Conservation (phyloP, 1,140 invertebrate genomes). For the Papilio xuthus region DNA sequence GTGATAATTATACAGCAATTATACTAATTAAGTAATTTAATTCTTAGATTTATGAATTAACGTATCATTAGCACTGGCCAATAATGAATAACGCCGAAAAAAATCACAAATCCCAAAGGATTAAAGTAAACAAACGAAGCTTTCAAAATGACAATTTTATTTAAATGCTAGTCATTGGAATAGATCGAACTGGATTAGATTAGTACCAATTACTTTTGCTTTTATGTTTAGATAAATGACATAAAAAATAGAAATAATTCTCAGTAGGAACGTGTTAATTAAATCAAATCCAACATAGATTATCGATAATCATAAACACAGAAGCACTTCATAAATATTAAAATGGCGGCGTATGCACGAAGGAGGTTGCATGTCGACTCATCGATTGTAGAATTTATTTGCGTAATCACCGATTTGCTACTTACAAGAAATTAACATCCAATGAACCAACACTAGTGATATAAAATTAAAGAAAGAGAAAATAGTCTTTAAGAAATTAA, state of each 20-base stretch:
- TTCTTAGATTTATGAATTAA: not conserved
- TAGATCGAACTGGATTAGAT: not conserved
- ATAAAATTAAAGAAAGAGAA: not conserved
- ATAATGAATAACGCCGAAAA: not conserved
- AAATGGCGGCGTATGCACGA: slow-evolving; percentile 15
- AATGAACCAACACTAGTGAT: not conserved
- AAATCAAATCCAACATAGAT: not conserved
- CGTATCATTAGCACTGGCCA: not conserved
- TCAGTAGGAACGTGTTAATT: not conserved
- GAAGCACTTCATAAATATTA: slow-evolving; percentile 4
- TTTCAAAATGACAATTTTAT: not conserved
- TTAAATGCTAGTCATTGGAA: not conserved
- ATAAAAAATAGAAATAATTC: not conserved
- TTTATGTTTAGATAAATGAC: not conserved
- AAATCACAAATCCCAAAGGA: not conserved
- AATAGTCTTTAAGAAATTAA: not conserved
- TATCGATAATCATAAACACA: not conserved
- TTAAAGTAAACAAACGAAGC: not conserved
- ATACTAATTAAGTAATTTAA: not conserved
- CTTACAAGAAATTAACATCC: not conserved
- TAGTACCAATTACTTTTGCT: not conserved
- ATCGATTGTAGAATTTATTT: slow-evolving; percentile 18
- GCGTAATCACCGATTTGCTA: slow-evolving; percentile 14
- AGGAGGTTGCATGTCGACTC: slow-evolving; percentile 20
- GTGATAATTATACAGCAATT: not conserved